These are phyloP conservation scores for Bagarius yarrelli DNA, from an alignment of 2,113 vertebrate genomes.

Conservation along the genomic window DNA sequence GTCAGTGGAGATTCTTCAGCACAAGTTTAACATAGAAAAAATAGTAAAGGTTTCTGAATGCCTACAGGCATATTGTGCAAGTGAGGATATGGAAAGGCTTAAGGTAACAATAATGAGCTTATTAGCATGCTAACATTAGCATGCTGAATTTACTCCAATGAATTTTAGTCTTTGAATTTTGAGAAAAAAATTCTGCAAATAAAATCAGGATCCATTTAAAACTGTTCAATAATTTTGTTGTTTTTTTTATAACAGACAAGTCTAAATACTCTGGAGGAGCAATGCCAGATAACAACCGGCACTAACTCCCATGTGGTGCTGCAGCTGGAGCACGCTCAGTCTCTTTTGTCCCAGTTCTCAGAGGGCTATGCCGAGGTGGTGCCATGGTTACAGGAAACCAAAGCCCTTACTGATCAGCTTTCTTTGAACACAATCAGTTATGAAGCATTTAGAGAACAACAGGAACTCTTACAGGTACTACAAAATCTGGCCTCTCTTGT, in stretches of 20 bases:
- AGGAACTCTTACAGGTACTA: constrained; percentile 83
- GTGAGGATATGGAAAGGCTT: constrained; percentile 63
- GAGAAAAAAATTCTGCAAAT: neutral
- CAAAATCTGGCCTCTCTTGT: constrained; percentile 28
- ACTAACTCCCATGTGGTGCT: constrained; percentile 70
- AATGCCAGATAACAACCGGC: constrained; percentile 66
- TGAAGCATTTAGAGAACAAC: constrained; percentile 80
- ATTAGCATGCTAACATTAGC: neutral
- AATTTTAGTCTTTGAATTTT: neutral
- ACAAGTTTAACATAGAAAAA: constrained; percentile 77
- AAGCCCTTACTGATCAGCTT: constrained; percentile 65
- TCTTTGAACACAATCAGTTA: constrained; percentile 68
- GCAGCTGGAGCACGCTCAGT: constrained; percentile 80
- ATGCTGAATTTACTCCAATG: neutral
- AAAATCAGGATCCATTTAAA: neutral
- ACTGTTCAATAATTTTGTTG: neutral
- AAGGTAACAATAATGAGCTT: constrained; percentile 62
- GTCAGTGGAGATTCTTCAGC: constrained; percentile 80
- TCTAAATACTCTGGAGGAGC: constrained; percentile 69
- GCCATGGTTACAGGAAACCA: constrained; percentile 82
- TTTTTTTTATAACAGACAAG: constrained; percentile 59
- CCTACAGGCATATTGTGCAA: constrained; percentile 67
- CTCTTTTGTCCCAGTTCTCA: constrained; percentile 76
- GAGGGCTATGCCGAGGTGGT: constrained; percentile 76
- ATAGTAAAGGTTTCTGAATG: constrained; percentile 73